Evolutionary conservation across 2,888 invertebrate genomes (phyloP).

Genomic region (Stegophylla sp.): DNA sequence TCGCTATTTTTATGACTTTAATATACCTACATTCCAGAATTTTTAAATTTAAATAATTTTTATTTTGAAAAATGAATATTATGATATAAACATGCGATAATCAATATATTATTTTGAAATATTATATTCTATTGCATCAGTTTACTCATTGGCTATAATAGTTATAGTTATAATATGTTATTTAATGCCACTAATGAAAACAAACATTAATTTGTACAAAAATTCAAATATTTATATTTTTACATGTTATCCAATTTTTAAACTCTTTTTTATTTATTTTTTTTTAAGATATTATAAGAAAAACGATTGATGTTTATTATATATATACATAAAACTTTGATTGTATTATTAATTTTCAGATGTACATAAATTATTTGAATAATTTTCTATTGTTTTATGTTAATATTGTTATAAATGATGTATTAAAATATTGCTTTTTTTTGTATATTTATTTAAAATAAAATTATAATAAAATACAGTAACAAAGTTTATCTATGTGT

Average conservation of each 20-base stretch:
- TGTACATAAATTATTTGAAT: not conserved
- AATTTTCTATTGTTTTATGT: slow-evolving; percentile 8
- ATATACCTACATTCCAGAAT: not conserved
- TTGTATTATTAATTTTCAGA: not conserved
- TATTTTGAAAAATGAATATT: not conserved
- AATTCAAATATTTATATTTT: slow-evolving; percentile 20
- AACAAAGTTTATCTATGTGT: too few relatives aligned
- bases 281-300: not conserved
- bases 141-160: not conserved
- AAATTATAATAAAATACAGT: not conserved
- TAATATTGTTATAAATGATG: slow-evolving; percentile 5
- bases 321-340: not conserved
- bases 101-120: too few relatives aligned
- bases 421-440: not conserved
- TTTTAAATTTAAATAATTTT: not conserved
- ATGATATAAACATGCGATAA: too few relatives aligned
- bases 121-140: not conserved
- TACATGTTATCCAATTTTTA: slow-evolving; percentile 15
- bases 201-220: not conserved
- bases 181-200: not conserved
- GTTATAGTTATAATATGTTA: not conserved
- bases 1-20: not conserved
- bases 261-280: not conserved
- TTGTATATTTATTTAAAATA: slow-evolving; percentile 50
- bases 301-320: too few relatives aligned